These are phyloP conservation scores for Seriola aureovittata DNA, from an alignment of 2,113 vertebrate genomes.

Conservation along the genomic window DNA sequence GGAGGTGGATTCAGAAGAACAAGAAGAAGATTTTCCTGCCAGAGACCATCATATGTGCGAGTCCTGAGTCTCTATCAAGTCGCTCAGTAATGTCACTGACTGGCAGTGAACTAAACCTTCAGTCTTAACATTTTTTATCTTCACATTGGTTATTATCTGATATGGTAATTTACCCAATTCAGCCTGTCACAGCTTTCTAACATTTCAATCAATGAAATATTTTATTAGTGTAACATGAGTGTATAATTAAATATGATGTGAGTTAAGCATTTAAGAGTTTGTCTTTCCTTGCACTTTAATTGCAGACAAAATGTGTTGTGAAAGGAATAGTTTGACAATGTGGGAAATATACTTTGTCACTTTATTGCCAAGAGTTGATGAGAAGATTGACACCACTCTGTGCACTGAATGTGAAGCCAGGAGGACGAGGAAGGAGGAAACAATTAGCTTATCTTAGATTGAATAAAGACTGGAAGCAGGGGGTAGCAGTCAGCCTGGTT, in stretches of 20 bases:
- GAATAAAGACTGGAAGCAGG: not conserved
- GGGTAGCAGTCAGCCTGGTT: not conserved
- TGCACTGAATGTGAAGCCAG: not conserved
- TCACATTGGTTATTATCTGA: not conserved
- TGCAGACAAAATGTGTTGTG: not conserved
- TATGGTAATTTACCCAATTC: not conserved
- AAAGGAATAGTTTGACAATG: not conserved
- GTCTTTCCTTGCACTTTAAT: not conserved
- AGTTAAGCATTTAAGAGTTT: not conserved
- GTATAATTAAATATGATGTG: constrained; percentile 28
- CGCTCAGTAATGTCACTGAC: constrained; percentile 61
- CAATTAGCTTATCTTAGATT: not conserved
- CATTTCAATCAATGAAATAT: not conserved
- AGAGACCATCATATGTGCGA: constrained; percentile 64
- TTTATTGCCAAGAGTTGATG: not conserved
- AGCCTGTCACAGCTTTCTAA: not conserved
- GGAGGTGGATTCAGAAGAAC: constrained; percentile 77
- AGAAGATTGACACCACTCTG: not conserved
- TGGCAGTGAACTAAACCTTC: constrained; percentile 52
- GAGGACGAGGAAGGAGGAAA: not conserved
- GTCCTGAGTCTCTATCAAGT: constrained; percentile 64
- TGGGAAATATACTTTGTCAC: not conserved
- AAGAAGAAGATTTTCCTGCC: constrained; percentile 55
- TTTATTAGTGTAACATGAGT: not conserved
- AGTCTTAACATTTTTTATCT: constrained; percentile 34